phyloP scores from a whole-genome alignment of 2,888 invertebrate species.

The Caenorhabditis angaria region DNA sequence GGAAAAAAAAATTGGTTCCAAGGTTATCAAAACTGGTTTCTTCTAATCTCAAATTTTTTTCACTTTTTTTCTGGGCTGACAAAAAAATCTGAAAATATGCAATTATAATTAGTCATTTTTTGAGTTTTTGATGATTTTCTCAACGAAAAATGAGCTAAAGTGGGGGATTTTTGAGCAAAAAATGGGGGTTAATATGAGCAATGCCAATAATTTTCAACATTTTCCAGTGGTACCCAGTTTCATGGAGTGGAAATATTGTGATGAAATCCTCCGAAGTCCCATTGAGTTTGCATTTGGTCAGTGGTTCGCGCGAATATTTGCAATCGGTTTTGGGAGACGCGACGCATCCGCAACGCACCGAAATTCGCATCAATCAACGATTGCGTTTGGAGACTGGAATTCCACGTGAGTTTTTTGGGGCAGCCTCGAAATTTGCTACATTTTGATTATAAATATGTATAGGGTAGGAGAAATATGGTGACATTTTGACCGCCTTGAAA shows the following conservation, averaged over 20 bases:
- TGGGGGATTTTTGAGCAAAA: background rate
- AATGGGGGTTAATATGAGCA: background rate
- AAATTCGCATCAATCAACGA: slow-evolving; percentile 29
- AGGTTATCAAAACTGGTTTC: no score
- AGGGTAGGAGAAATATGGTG: no score
- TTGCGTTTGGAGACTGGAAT: slow-evolving; percentile 31
- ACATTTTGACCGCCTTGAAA: no score
- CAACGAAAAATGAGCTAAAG: slow-evolving; percentile 7
- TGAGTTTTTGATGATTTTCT: no score
- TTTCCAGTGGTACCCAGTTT: slow-evolving; percentile 32
- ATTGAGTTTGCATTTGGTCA: slow-evolving; percentile 27
- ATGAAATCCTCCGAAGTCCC: slow-evolving; percentile 22
- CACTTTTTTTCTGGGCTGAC: no score
- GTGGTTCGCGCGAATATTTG: slow-evolving; percentile 17
- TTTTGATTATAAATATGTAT: background rate
- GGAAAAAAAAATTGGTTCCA: no score
- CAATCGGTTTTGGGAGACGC: slow-evolving; percentile 22
- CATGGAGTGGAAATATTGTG: slow-evolving; percentile 24
- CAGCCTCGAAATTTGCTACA: background rate
- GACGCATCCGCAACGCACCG: slow-evolving; percentile 14
- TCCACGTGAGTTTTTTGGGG: slow-evolving; percentile 28
- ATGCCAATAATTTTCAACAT: background rate
- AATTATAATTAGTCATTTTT: no score
- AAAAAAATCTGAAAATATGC: no score
- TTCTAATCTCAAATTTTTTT: no score